Evolutionary conservation across 2,113 vertebrate species (phyloP).

Genomic region (Pteruthius melanotis): DNA sequence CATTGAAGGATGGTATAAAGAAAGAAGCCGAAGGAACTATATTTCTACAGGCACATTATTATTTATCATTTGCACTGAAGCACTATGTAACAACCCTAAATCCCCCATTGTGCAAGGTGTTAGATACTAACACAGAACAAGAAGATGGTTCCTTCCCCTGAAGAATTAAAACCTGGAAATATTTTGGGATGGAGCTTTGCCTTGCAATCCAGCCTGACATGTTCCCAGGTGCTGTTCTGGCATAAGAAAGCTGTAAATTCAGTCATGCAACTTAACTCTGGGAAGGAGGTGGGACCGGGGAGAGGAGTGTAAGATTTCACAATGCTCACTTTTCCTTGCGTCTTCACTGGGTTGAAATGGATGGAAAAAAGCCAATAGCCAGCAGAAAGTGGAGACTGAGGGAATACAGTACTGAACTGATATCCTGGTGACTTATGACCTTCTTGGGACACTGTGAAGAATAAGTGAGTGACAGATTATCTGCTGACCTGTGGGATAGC

Average conservation of each 20-base stretch:
- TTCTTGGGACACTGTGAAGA: slow-evolving; percentile 17
- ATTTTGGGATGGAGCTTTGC: background rate
- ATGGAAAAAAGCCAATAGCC: background rate
- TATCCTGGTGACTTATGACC: background rate
- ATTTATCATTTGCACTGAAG: background rate
- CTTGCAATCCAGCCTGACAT: background rate
- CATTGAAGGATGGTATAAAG: background rate
- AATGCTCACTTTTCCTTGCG: background rate
- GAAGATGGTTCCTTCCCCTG: background rate
- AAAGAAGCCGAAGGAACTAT: background rate
- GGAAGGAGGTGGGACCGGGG: background rate
- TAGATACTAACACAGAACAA: background rate
- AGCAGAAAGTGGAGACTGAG: background rate
- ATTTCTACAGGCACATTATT: background rate
- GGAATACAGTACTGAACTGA: background rate
- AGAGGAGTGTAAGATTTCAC: slow-evolving; percentile 3
- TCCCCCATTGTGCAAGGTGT: background rate
- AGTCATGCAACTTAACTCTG: background rate
- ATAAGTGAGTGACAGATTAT: slow-evolving; percentile 30
- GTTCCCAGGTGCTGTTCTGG: background rate
- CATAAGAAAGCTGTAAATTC: background rate
- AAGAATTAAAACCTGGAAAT: slow-evolving; percentile 10
- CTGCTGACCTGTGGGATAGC: background rate
- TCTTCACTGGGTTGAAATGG: background rate
- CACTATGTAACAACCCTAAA: background rate